Evolutionary conservation across 2,797 vertebrate species (phyloP), one percentile per base, ranked within the genome.

Genomic region (Okamejei kenojei): DNA sequence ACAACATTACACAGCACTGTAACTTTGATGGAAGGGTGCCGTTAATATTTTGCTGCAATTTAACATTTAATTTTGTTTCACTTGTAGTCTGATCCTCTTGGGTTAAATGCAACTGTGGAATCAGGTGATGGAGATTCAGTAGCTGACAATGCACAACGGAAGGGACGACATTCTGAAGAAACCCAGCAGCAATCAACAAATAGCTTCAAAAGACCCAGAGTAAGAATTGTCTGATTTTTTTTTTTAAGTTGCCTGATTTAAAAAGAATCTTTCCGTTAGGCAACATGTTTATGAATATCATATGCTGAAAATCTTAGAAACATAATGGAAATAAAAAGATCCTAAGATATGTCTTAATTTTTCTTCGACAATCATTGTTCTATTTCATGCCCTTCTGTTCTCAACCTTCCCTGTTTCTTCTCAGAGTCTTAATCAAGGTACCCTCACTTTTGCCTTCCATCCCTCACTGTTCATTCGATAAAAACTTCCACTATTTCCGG

Each of bases 71-170:
- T n/a, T 61, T 94, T 93, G 93, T 94, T 93, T 38, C 93, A n/a
- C 93, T 81, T 93, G 32, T 74, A 99, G 99, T 99, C 99, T 8
- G 99, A 99, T 94, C 99, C 99, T 93, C 96, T 99, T 96, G 99
- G 99, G 80, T 94, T 99, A 95, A 99, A 99, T 0, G 98, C 98
- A 0, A 98, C 99, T 35, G 98, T 98, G 0, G 94, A 95, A 93
- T 97, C 97, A 19, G 97, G 97, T 78, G 98, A 99, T 94, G 97
- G 95, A 61, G 95, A 95, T 0, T 95, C 93, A 0, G 93, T 95
- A 93, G 93, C 90, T 74, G 98, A 98, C 88, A 98, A 96, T 82
- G 98, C 97, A 81, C 96, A 97, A 93, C 96, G 97, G 94, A 99
- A 98, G 94, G 97, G 97, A 95, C 96, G 97, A 93, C 96, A 96